Evolutionary conservation across 1,140 invertebrate species (phyloP), one percentile per base, ranked within the genome.

Genomic region (Xylocopa sonorina): DNA sequence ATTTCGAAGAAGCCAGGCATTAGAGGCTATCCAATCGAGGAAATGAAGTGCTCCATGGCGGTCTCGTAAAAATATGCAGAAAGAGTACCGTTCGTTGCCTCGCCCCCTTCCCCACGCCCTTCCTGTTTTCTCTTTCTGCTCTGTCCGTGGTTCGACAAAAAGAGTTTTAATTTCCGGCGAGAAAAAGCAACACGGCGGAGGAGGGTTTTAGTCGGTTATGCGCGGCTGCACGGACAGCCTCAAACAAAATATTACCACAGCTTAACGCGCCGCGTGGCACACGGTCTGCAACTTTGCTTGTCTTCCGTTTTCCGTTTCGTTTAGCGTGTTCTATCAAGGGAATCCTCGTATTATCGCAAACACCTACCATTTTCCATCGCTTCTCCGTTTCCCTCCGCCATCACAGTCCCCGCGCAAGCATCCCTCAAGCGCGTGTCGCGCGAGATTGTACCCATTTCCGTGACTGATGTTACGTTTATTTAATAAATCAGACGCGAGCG

Each of bases 81-180:
- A 69, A 32, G 43, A 41, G 9, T 7, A 3, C 2, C 10, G 16
- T 4, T n/a, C n/a, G n/a, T n/a, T n/a, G n/a, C n/a, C n/a, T n/a
- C n/a, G n/a, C n/a, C n/a, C n/a, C n/a, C n/a, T n/a, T n/a, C n/a
- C n/a, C n/a, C n/a, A 6, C 7, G 24, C 41, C 5, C 1, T 6
- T 18, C 0, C 6, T 6, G 14, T 16, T 29, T 18, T 12, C 38
- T 24, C 24, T 24, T 16, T 34, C 18, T n/a, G 57, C 3, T 29
- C 29, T 64, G 50, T 63, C 51, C 48, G 55, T 10, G 41, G 50
- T 51, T 66, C 58, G 83, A 82, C 87, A 80, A 90, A 90, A 90
- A 89, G 89, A 84, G 87, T 88, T 91, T 91, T 91, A 91, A 90
- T 91, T 91, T 91, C 89, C 89, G 90, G 89, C 76, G 85, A 86